A percentile compares a stretch with the other conserved stretches of the same genome.
Conservation (phyloP, 2,888 invertebrate species). For the Apotomis betuletana region DNA sequence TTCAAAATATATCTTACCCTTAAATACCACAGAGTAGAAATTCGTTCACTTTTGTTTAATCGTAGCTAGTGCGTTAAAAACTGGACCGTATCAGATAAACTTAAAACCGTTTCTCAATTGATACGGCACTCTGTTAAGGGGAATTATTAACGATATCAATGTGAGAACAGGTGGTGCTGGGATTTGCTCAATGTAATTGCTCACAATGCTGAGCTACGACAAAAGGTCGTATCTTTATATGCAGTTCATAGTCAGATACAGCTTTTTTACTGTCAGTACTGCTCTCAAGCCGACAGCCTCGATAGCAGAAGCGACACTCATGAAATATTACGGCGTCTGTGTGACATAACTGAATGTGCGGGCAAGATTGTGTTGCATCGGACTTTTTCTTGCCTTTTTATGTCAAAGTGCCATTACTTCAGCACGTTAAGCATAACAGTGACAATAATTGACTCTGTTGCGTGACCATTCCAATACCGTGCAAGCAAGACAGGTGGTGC, state of each 20-base stretch:
- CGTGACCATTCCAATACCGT: no score
- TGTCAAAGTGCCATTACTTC: no score
- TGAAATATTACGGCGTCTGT: conserved; percentile 59
- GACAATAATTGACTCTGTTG: no score
- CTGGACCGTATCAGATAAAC: conserved; percentile 43
- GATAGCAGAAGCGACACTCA: conserved; percentile 64
- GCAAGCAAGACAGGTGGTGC: no score
- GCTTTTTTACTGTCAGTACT: no score
- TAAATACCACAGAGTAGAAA: conserved; percentile 48
- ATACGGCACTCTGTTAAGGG: conserved; percentile 47
- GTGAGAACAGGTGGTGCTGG: conserved; percentile 75
- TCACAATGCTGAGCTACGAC: conserved; percentile 51
- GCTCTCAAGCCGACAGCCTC: conserved; percentile 9
- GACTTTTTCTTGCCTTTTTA: conserved; percentile 6
- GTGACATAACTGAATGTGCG: conserved; percentile 21
- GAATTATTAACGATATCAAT: conserved; percentile 69
- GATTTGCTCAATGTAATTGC: conserved; percentile 75
- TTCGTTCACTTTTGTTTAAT: conserved; percentile 43
- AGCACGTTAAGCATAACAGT: no score
- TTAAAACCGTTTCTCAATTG: conserved; percentile 48
- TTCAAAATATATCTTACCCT: conserved; percentile 50
- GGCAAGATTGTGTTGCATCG: conserved; percentile 5
- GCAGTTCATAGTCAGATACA: conserved; percentile 43
- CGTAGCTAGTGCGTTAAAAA: conserved; percentile 44
- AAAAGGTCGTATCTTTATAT: no score